Conservation (phyloP, 1,140 invertebrate genomes). For the Carposina sasakii region DNA sequence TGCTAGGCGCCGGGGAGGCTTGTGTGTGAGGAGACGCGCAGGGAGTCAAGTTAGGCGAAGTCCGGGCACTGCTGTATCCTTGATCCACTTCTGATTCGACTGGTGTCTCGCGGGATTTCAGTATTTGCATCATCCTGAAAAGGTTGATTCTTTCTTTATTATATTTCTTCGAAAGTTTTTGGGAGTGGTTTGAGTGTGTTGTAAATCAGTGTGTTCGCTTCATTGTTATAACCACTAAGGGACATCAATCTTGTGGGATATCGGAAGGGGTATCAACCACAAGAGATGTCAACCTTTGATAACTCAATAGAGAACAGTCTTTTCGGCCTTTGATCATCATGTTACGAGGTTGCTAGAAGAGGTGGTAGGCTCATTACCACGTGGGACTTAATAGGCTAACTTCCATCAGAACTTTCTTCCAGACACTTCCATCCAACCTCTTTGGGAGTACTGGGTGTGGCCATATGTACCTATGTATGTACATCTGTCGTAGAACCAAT, state of each 20-base stretch:
- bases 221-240: slow-evolving; percentile 46
- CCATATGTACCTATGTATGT: too few species aligned
- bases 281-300: slow-evolving; percentile 44
- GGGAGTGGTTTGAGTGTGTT: neutral
- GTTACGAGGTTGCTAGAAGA: too few species aligned
- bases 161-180: neutral
- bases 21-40: slow-evolving; percentile 44
- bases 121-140: slow-evolving; percentile 58
- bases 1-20: slow-evolving; percentile 42
- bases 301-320: slow-evolving; percentile 37
- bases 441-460: too few species aligned
- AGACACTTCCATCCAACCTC: too few species aligned
- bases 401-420: too few species aligned
- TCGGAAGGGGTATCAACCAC: slow-evolving; percentile 48
- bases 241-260: slow-evolving; percentile 24
- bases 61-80: slow-evolving; percentile 55
- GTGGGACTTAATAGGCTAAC: too few species aligned
- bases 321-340: slow-evolving; percentile 62
- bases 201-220: slow-evolving; percentile 50
- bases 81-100: slow-evolving; percentile 47
- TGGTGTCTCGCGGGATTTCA: slow-evolving; percentile 46
- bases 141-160: neutral
- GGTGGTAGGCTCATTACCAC: too few species aligned
- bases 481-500: too few species aligned
- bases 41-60: slow-evolving; percentile 51